phyloP scores from a whole-genome alignment of 2,797 vertebrate genomes.

The Hypotaenidia okinawae region DNA sequence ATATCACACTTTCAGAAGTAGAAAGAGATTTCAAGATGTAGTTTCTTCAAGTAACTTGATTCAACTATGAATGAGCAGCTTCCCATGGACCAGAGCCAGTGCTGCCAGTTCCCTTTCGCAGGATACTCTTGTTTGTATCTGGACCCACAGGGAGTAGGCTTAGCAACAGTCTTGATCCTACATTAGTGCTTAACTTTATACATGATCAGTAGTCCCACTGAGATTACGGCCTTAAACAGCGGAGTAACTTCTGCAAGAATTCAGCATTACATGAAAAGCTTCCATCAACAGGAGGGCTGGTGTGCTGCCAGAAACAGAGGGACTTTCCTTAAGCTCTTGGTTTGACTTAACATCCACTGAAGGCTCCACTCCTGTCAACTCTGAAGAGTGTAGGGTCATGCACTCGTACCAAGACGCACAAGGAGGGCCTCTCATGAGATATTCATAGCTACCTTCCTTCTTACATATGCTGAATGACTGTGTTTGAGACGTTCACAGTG shows the following conservation, averaged over 20 bases:
- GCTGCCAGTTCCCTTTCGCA: neutral
- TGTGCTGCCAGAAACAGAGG: neutral
- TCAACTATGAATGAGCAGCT: neutral
- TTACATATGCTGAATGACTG: neutral
- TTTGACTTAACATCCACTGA: conserved; percentile 40
- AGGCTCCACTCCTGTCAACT: conserved; percentile 1
- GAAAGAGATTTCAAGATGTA: neutral
- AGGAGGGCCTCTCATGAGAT: neutral
- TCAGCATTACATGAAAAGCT: neutral
- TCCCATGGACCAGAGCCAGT: neutral
- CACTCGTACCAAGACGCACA: neutral
- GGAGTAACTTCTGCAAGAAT: neutral
- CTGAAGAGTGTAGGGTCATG: neutral
- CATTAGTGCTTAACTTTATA: neutral
- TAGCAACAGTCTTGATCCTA: neutral
- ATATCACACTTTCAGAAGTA: neutral
- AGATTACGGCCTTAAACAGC: neutral
- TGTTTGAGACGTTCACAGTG: conserved; percentile 13
- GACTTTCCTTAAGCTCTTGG: conserved; percentile 52
- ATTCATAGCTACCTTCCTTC: neutral
- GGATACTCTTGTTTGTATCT: neutral
- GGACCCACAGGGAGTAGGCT: neutral
- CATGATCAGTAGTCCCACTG: neutral
- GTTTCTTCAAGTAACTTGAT: conserved; percentile 4
- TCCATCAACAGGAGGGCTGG: neutral